Base-by-base conservation (phyloP, 2,888 invertebrate species). In the Mystacides longicornis region DNA sequence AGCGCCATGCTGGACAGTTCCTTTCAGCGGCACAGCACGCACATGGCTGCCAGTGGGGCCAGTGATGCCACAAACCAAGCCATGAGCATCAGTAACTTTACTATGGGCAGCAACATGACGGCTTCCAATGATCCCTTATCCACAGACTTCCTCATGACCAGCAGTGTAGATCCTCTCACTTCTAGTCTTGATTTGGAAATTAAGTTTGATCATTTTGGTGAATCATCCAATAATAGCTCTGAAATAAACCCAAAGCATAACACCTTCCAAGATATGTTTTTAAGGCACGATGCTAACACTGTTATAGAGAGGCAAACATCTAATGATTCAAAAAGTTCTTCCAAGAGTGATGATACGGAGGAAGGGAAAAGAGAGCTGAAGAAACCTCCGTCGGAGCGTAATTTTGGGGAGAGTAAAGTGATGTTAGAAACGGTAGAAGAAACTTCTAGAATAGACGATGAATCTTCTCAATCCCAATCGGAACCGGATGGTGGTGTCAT, bases 151-250 rank as follows among this genome's bases (percentile, higher is more conserved):
- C 75, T 76, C 0, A 73, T 75, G 73, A 67, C 76, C 0, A 74
- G 71, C 48, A 76, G 75, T 21, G 75, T 69, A 0, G 77, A 72
- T 18, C 60, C 72, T 0, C 45, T 72, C 20, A 72, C 72, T 0
- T 70, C 74, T 1, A 77, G 76, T 55, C 70, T 73, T 46, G 75
- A 76, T 64, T 68, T 82, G 50, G 81, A 82, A 63, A 82, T 82
- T 67, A 82, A 81, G 63, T 82, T 82, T 60, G 82, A 82, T 64
- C 81, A 82, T 65, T 82, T 82, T 61, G 82, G 82, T 0, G 79
- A 81, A 62, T 73, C 74, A 0, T 51, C 60, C 1, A 3, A 37
- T 37, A 58, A 47, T 9, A 58, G 58, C 18, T 23, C 54, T n/a
- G 57, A 59, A 18, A 48, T 42, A 23, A 50, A 53, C 23, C 23